Base-by-base conservation (phyloP, 2,113 vertebrate genomes). In the Steatornis caripensis region DNA sequence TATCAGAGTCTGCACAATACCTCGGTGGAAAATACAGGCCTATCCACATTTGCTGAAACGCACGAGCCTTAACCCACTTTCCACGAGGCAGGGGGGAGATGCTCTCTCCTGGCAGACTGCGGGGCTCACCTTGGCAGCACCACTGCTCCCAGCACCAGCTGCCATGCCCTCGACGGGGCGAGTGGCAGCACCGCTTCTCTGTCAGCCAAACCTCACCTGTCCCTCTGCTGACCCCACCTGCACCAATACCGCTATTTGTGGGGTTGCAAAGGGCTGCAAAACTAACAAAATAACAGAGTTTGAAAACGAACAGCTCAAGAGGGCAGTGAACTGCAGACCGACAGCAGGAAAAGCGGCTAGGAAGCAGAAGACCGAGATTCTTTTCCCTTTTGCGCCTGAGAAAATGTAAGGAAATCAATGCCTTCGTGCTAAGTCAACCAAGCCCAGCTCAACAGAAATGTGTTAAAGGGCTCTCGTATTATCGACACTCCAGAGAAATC, bases 111-210 rank as follows among this genome's bases (percentile, higher is more conserved):
- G 60, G 36, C 36, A 71, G 32, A 5, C 20, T 27, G 2, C 0
- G 0, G 30, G 48, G 12, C 34, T 65, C 11, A 22, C 32, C 49
- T 43, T 15, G 21, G 39, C 34, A 32, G 34, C 60, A 24, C 5
- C 39, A 11, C n/a, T 3, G 3, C 45, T 32, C 36, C 45, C n/a
- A 41, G 0, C 1, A 0, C 12, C 26, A 26, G 30, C 78, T 45
- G 54, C 8, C 1, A 2, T 24, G 27, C 20, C 30, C 24, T 45
- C 3, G 0, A 1, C 1, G 2, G 7, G 9, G 41, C 1, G 5
- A 55, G 20, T 1, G 5, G 30, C 27, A 84, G 36, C 46, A 55
- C 12, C 2, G 0, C 32, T 34, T 71, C 24, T 18, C 36, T 43
- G 20, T 45, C 2, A 1, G 29, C 37, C 62, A 58, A 8, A 48